Evolutionary conservation across 2,797 vertebrate species (phyloP).

Genomic region (Semotilus atromaculatus): DNA sequence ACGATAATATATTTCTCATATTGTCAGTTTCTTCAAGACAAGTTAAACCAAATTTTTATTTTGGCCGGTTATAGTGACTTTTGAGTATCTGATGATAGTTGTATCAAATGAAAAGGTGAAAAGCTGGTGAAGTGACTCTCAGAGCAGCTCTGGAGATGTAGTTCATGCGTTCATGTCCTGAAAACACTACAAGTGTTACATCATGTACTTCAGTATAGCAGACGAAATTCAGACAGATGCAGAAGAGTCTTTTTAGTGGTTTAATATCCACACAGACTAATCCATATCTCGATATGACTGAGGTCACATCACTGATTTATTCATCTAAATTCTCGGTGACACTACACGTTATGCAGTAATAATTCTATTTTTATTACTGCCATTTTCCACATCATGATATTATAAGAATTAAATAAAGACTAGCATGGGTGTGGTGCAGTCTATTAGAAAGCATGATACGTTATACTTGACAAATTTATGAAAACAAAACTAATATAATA

Average conservation of each 20-base stretch:
- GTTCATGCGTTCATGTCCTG: background rate
- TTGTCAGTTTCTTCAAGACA: background rate
- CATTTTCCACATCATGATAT: background rate
- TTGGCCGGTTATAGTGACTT: background rate
- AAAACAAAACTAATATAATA: background rate
- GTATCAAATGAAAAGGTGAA: background rate
- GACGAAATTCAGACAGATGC: background rate
- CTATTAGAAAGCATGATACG: background rate
- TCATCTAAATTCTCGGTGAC: background rate
- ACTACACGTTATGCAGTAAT: background rate
- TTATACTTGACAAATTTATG: background rate
- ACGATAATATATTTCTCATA: background rate
- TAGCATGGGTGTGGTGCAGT: background rate
- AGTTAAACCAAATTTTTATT: background rate
- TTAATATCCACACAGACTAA: background rate
- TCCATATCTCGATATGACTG: background rate
- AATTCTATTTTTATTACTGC: background rate
- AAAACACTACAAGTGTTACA: background rate
- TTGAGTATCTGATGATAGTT: background rate
- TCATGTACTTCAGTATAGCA: background rate
- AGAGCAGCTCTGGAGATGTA: background rate
- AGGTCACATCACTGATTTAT: background rate
- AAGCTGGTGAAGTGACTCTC: background rate
- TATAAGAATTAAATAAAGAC: background rate
- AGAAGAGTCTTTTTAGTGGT: background rate